Percentiles rank a stretch among this genome's conserved stretches.
phyloP scores from a whole-genome alignment of 1,140 invertebrate species.

The Maniola jurtina region DNA sequence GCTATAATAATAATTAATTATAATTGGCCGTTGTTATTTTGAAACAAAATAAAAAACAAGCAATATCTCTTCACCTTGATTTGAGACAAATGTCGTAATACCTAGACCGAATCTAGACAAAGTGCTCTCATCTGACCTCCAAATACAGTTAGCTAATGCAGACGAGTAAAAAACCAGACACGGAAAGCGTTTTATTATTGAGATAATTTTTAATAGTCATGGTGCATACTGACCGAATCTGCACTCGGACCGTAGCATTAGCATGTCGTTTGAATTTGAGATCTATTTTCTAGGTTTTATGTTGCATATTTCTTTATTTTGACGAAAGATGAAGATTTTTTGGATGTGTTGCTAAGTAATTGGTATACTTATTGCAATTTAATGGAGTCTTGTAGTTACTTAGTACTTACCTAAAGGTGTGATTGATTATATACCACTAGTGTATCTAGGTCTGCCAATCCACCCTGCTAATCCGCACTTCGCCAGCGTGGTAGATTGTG shows the following conservation, averaged over 20 bases:
- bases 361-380: no score
- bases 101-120: constrained; percentile 14
- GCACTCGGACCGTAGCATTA: not conserved
- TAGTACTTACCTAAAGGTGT: no score
- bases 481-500: no score
- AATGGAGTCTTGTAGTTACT: no score
- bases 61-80: not conserved
- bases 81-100: not conserved
- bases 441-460: no score
- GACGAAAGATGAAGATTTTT: no score
- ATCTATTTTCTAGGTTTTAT: not conserved
- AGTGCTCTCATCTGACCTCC: constrained; percentile 18
- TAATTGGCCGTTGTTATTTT: no score
- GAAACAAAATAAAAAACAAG: no score
- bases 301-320: not conserved
- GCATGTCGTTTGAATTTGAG: not conserved
- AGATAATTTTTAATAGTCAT: constrained; percentile 31
- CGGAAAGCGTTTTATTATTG: constrained; percentile 29
- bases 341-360: no score
- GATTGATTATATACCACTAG: no score
- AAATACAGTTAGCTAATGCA: constrained; percentile 28
- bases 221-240: constrained; percentile 30
- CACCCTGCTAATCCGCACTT: no score
- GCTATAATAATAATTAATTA: no score
- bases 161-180: constrained; percentile 35